Conservation (phyloP, 2,113 vertebrate genomes). For the Gnathonemus echidnorhynchus region DNA sequence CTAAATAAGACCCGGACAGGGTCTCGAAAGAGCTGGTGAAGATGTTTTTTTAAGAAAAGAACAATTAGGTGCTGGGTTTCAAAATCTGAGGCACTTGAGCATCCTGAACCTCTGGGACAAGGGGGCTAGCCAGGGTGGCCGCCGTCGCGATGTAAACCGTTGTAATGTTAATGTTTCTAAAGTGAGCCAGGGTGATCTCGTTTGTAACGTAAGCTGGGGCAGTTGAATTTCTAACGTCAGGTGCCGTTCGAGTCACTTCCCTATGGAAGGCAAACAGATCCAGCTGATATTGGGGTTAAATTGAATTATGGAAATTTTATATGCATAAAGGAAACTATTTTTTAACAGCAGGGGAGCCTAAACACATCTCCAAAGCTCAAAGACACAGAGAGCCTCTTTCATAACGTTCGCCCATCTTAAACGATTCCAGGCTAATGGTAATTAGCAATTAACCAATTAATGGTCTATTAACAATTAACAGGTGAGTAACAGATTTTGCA, state of each 20-base stretch:
- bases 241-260: background rate
- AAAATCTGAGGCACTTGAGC: background rate
- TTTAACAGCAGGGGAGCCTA: background rate
- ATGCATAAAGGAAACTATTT: background rate
- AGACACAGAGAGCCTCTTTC: background rate
- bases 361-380: background rate
- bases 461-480: background rate
- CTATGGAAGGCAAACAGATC: background rate
- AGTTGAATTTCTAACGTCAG: background rate
- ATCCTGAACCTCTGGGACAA: background rate
- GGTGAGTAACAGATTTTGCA: background rate
- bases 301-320: background rate
- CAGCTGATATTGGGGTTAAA: background rate
- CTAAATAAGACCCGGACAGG: slow-evolving; percentile 18
- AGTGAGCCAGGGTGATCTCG: background rate
- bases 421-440: background rate
- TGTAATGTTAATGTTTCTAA: background rate
- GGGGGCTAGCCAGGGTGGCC: background rate
- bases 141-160: too few species aligned
- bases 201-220: background rate
- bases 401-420: background rate
- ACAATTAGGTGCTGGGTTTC: background rate
- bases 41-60: slow-evolving; percentile 5
- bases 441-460: background rate
- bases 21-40: background rate